phyloP scores from a whole-genome alignment of 2,888 invertebrate species.

The Lasiommata megera region DNA sequence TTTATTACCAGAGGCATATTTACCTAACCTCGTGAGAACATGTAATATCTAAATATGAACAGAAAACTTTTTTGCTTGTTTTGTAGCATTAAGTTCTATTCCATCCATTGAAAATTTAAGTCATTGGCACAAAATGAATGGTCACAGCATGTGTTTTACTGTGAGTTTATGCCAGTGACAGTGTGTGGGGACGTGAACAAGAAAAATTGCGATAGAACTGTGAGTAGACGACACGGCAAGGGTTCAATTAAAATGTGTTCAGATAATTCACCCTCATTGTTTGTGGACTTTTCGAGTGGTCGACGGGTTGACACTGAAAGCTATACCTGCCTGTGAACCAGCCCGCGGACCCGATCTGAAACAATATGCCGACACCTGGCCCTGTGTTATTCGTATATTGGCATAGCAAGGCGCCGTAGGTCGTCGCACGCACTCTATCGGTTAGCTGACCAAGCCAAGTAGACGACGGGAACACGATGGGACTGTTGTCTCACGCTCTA shows the following conservation, averaged over 20 bases:
- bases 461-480: too few species aligned
- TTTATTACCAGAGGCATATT: background rate
- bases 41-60: too few species aligned
- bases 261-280: slow-evolving; percentile 87
- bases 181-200: background rate
- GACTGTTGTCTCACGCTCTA: too few species aligned
- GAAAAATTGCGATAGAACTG: slow-evolving; percentile 5
- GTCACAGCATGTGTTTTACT: background rate
- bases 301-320: slow-evolving; percentile 97
- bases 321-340: slow-evolving; percentile 98
- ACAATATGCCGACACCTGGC: slow-evolving; percentile 78
- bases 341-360: slow-evolving; percentile 94
- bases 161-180: background rate
- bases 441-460: background rate
- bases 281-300: slow-evolving; percentile 95
- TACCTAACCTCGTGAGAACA: too few species aligned
- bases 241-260: slow-evolving; percentile 19
- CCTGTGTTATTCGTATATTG: slow-evolving; percentile 55
- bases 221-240: slow-evolving; percentile 9
- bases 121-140: background rate
- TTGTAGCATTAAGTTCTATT: too few species aligned
- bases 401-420: slow-evolving; percentile 27
- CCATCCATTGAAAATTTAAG: too few species aligned
- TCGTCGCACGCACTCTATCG: slow-evolving; percentile 20
- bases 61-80: too few species aligned